Base-by-base conservation (phyloP, 92 coral and sea anemone species). In the Epizoanthus rinbou region DNA sequence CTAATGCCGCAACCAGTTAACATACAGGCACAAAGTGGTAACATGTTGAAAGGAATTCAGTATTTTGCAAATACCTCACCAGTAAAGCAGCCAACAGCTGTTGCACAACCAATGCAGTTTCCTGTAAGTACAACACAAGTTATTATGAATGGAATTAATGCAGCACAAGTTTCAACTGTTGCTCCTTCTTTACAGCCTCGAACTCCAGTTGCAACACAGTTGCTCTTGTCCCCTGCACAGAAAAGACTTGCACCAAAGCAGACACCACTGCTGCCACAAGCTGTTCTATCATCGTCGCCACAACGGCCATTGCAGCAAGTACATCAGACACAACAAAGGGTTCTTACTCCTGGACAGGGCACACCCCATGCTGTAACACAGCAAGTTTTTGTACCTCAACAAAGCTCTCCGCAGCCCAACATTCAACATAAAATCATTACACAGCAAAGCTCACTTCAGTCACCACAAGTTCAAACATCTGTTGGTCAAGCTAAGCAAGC, bases 241-340 rank as follows among this genome's bases (percentile, higher is more conserved):
- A 91, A 93, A 43, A 66, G 98, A 82, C 90, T 93, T 76, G 98
- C 98, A 43, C 98, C 98, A 0, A 93, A 93, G 23, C 94, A 90
- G 69, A 92, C 90, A 57, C 88, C 75, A 24, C 47, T 93, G n/a
- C 74, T 92, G 43, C 89, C 98, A 54, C 92, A 90, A 67, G 73
- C 90, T 62, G 86, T 84, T 9, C 67, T 88, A 43, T 88, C 91
- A 7, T 83, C 90, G 10, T 81, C 90, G 0, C 86, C 91, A 52
- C 91, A 88, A 25, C 71, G 66, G 10, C 23, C 71, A 31, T 63
- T 76, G 21, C 81, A 76, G 33, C 81, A 76, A 57, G 62, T 78
- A 39, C 82, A 78, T 22, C 82, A 62, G 39, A 11, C 82, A n/a
- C 82, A 78, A 59, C 70, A 78, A 78, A 78, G 82, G 47, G 24